phyloP scores from a whole-genome alignment of 2,797 vertebrate species.

The Bucorvus abyssinicus region DNA sequence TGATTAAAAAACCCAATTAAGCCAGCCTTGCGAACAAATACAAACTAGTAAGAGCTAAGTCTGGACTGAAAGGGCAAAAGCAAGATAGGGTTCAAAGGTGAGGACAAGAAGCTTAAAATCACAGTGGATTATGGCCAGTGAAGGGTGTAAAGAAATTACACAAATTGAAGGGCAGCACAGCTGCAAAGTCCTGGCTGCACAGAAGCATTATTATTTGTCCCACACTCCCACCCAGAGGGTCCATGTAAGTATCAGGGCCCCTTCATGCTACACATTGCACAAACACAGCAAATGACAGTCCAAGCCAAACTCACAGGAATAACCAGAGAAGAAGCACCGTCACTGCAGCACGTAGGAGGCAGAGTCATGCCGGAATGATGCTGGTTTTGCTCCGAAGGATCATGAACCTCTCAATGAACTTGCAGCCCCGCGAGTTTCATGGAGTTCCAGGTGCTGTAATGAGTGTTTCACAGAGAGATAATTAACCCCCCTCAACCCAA shows the following conservation, averaged over 20 bases:
- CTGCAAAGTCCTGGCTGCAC: neutral
- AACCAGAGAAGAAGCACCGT: neutral
- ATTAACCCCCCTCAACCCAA: slow-evolving; percentile 52
- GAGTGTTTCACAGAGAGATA: slow-evolving; percentile 57
- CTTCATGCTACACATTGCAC: neutral
- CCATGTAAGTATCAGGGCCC: neutral
- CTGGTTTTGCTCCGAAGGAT: slow-evolving; percentile 36
- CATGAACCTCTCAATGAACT: slow-evolving; percentile 31
- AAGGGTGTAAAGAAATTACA: neutral
- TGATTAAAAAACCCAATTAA: neutral
- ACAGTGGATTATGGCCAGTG: neutral
- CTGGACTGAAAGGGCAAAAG: neutral
- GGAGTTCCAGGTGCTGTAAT: slow-evolving; percentile 53
- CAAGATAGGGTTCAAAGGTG: neutral
- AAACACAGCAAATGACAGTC: neutral
- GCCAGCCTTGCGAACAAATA: neutral
- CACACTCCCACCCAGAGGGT: neutral
- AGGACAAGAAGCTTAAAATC: neutral
- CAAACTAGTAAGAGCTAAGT: neutral
- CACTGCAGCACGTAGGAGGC: neutral
- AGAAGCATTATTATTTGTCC: neutral
- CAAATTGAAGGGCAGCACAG: neutral
- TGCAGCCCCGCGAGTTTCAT: neutral
- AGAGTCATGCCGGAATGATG: slow-evolving; percentile 2
- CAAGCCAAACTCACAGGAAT: neutral